Evolutionary conservation across 2,888 invertebrate genomes (phyloP).

Genomic region (Acrobasis consociella): DNA sequence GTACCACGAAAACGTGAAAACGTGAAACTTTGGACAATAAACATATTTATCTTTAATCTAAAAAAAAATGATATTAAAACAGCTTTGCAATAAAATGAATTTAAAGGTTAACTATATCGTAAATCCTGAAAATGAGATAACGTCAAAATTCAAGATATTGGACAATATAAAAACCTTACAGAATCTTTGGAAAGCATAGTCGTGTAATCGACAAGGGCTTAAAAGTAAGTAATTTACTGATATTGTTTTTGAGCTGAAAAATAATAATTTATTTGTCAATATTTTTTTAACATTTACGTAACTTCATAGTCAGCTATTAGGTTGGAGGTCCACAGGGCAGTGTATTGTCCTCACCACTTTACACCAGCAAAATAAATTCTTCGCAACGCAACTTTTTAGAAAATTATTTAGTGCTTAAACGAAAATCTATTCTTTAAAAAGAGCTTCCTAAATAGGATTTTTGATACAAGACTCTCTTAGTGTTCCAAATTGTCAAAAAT

Average conservation of each 20-base stretch:
- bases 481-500: too few relatives aligned
- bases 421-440: too few relatives aligned
- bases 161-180: conserved; percentile 40
- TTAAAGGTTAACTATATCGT: not conserved
- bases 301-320: too few relatives aligned
- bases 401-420: too few relatives aligned
- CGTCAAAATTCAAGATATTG: conserved; percentile 3
- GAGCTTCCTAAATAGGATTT: too few relatives aligned
- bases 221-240: conserved; percentile 36
- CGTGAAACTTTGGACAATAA: not conserved
- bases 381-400: too few relatives aligned
- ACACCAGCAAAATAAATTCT: too few relatives aligned
- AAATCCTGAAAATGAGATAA: conserved; percentile 3
- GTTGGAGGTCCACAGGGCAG: too few relatives aligned
- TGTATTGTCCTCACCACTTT: too few relatives aligned
- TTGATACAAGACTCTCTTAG: too few relatives aligned
- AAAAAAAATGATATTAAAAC: not conserved
- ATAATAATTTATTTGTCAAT: not conserved
- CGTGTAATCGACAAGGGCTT: conserved; percentile 34
- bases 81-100: not conserved
- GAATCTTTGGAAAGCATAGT: conserved; percentile 35
- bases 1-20: not conserved
- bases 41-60: not conserved
- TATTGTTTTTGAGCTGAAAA: too few relatives aligned
- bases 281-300: not conserved